A percentile compares a stretch with the other conserved stretches of the same genome.
These are phyloP conservation scores for Clavelina lepadiformis DNA, from an alignment of 23 tunicate species.

Conservation along the genomic window DNA sequence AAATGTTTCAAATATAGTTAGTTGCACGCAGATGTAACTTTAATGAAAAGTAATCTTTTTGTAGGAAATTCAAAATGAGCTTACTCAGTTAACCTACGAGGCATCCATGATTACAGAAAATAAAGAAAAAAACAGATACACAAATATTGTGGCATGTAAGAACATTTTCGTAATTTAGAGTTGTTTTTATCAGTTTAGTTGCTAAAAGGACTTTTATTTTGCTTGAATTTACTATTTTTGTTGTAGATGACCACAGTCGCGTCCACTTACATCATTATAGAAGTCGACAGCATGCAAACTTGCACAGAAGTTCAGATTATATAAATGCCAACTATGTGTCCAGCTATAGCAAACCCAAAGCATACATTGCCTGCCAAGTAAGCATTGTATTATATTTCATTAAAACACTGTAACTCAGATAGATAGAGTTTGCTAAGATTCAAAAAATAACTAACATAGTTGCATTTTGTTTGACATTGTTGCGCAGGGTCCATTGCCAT, in stretches of 20 bases:
- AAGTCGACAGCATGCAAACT: conserved; percentile 4
- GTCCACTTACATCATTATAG: conserved; percentile 21
- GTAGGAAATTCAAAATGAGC: conserved; percentile 55
- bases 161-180: too few relatives aligned
- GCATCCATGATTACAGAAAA: conserved; percentile 45
- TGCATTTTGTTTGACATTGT: not conserved
- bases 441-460: too few relatives aligned
- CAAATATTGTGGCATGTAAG: conserved; percentile 74
- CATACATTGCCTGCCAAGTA: conserved; percentile 79
- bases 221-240: not conserved
- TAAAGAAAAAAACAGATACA: conserved; percentile 67
- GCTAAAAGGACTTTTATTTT: not conserved
- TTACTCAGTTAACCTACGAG: conserved; percentile 13
- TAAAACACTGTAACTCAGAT: too few relatives aligned
- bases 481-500: conserved; percentile 51
- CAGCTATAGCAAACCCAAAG: conserved; percentile 42
- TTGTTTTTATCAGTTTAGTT: not conserved
- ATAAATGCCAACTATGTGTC: conserved; percentile 77
- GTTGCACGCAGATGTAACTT: conserved; percentile 11
- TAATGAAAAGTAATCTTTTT: not conserved
- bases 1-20: too few relatives aligned
- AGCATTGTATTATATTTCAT: not conserved
- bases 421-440: too few relatives aligned
- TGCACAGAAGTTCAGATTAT: conserved; percentile 41
- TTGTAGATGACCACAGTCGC: conserved; percentile 61